Percentiles rank a stretch among this genome's conserved stretches.
These are phyloP conservation scores for Galendromus occidentalis DNA, from an alignment of 1,140 invertebrate genomes.

Conservation along the genomic window DNA sequence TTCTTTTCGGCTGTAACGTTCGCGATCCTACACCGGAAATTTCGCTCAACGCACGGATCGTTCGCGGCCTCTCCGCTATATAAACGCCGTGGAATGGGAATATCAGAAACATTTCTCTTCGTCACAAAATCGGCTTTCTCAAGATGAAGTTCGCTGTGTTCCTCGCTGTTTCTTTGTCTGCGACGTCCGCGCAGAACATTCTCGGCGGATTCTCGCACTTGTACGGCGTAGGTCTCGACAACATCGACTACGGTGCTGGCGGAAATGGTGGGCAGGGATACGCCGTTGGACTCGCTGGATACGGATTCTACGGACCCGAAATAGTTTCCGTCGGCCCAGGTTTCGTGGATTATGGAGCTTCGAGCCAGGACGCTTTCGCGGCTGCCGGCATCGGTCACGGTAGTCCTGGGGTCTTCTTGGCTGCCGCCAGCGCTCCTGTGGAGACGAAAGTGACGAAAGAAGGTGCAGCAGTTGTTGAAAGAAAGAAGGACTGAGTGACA, in stretches of 20 bases:
- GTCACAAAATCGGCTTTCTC: no score
- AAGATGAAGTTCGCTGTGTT: no score
- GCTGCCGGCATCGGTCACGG: not conserved
- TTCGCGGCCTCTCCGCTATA: no score
- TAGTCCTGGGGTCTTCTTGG: not conserved
- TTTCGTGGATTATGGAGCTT: not conserved
- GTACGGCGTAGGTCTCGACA: not conserved
- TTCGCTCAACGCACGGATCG: no score
- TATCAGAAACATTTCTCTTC: no score
- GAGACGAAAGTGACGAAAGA: not conserved
- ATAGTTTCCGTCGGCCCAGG: not conserved
- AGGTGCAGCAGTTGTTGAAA: not conserved
- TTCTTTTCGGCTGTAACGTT: no score
- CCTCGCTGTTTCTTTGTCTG: not conserved
- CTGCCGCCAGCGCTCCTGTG: not conserved
- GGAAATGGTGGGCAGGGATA: not conserved
- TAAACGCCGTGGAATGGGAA: no score
- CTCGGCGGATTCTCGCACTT: not conserved
- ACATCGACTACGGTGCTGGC: not conserved
- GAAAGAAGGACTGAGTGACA: no score
- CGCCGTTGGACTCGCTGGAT: not conserved
- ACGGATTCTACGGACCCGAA: not conserved
- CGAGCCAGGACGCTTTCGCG: not conserved
- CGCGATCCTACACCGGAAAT: no score
- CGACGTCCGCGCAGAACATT: not conserved